Base-by-base conservation (phyloP, 2,888 invertebrate species). In the Erannis defoliaria region DNA sequence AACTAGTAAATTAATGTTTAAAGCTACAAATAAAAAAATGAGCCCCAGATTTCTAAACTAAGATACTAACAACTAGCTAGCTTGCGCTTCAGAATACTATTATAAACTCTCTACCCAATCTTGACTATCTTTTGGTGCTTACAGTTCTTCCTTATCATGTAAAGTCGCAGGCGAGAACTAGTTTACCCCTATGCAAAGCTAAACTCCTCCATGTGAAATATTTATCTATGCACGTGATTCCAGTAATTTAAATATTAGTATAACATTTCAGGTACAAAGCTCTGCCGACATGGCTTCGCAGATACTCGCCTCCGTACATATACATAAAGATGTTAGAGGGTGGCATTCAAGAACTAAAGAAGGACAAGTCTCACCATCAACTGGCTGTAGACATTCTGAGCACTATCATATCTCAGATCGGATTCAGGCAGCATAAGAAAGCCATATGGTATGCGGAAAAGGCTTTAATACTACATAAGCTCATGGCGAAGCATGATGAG, bases 391-490 rank as follows among this genome's bases (percentile, higher is more conserved):
- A 91, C 0, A 86, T 94, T 37, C 82, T 96, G 0, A 78, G 86
- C 4, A 73, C 81, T 6, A 80, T 96, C 16, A 84, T 96, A 14
- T 70, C 69, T 0, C 95, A 95, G 74, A 76, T 78, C 1, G 66
- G 76, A 0, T 94, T 93, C 73, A 77, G 91, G 40, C 85, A 85
- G 23, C 89, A 94, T 51, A 90, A 88, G 65, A 86, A 87, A 63
- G 91, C 91, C 0, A 76, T 84, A 1, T 94, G 94, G 95, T 95
- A 93, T 77, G 94, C 94, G 23, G 93, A 96, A 68, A 90, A 95
- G 56, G 94, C 95, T 0, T 86, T 96, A 0, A 94, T 96, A 70
- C 81, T 94, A 21, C 94, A 95, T 54, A 93, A 87, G 62, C 65
- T 80, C 56, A 64, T 83, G 54, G 58, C 70, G 1, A 66, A 55